Conservation (phyloP, 1,140 invertebrate species). For the Saccostrea cuccullata region DNA sequence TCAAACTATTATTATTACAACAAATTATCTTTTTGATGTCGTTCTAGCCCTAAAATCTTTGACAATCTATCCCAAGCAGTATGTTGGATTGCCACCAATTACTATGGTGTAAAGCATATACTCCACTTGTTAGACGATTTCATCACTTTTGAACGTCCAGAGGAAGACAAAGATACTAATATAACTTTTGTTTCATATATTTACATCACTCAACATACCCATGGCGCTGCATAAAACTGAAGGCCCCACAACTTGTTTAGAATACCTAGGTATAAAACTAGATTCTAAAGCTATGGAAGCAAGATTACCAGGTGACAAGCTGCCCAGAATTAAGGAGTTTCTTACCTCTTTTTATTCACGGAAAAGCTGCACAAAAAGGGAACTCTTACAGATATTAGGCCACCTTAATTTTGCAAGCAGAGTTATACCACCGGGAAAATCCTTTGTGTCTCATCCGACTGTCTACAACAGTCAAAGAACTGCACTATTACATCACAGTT, state of each 20-base stretch:
- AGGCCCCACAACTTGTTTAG: slow-evolving; percentile 42
- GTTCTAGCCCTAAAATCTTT: slow-evolving; percentile 48
- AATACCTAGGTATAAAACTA: slow-evolving; percentile 45
- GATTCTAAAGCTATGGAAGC: slow-evolving; percentile 43
- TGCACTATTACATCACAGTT: slow-evolving; percentile 40
- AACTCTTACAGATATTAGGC: too few relatives aligned
- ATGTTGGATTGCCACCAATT: too few relatives aligned
- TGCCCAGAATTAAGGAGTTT: slow-evolving; percentile 29
- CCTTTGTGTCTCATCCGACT: slow-evolving; percentile 42
- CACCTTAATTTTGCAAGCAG: too few relatives aligned
- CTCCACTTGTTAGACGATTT: too few relatives aligned
- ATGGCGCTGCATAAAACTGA: slow-evolving; percentile 44
- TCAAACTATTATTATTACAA: slow-evolving; percentile 44
- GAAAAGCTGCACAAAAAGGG: too few relatives aligned
- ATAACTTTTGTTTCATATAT: not conserved
- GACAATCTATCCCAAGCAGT: slow-evolving; percentile 24
- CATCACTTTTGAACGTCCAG: too few relatives aligned
- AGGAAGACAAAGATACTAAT: not conserved
- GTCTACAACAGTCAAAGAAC: not conserved
- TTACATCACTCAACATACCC: too few relatives aligned
- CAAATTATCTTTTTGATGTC: slow-evolving; percentile 43
- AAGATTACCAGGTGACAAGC: slow-evolving; percentile 38
- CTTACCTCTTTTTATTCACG: too few relatives aligned
- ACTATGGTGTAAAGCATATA: too few relatives aligned
- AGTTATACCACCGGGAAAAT: slow-evolving; percentile 35